Evolutionary conservation across 2,797 vertebrate genomes (phyloP).

Genomic region (Gouania willdenowi): DNA sequence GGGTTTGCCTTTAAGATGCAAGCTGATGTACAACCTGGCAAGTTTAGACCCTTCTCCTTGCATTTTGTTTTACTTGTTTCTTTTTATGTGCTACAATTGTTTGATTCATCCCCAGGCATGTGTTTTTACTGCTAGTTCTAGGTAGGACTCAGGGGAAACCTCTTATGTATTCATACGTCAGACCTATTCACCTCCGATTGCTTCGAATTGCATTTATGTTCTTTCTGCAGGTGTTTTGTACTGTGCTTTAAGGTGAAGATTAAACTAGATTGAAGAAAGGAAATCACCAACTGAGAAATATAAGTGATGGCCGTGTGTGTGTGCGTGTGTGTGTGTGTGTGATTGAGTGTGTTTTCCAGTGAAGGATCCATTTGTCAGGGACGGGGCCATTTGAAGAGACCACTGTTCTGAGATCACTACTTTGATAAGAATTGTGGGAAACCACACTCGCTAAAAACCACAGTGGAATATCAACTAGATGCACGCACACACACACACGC

Average conservation of each 20-base stretch:
- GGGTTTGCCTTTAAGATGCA: too few species aligned
- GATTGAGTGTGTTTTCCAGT: too few species aligned
- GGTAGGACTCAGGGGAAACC: constrained; percentile 28
- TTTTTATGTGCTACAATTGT: constrained; percentile 44
- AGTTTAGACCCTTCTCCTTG: too few species aligned
- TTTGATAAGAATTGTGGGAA: constrained; percentile 69
- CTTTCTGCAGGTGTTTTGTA: constrained; percentile 34
- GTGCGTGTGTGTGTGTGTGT: constrained; percentile 9
- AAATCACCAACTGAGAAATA: constrained; percentile 44
- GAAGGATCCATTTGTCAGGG: too few species aligned
- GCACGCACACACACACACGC: constrained; percentile 6
- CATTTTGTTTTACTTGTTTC: constrained; percentile 20
- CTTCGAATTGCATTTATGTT: constrained; percentile 66
- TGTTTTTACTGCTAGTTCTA: constrained; percentile 30
- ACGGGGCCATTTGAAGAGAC: constrained; percentile 65
- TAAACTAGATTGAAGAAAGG: constrained; percentile 61
- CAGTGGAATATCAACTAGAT: constrained; percentile 53
- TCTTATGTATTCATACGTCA: constrained; percentile 66
- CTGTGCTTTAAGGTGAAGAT: constrained; percentile 58
- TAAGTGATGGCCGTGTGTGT: constrained; percentile 15
- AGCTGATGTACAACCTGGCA: constrained; percentile 17
- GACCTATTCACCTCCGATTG: constrained; percentile 61
- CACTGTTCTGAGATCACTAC: constrained; percentile 63
- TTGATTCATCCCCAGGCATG: constrained; percentile 48
- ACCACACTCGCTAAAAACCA: constrained; percentile 59